phyloP scores from a whole-genome alignment of 1,140 invertebrate species.

The Octopus sinensis region DNA sequence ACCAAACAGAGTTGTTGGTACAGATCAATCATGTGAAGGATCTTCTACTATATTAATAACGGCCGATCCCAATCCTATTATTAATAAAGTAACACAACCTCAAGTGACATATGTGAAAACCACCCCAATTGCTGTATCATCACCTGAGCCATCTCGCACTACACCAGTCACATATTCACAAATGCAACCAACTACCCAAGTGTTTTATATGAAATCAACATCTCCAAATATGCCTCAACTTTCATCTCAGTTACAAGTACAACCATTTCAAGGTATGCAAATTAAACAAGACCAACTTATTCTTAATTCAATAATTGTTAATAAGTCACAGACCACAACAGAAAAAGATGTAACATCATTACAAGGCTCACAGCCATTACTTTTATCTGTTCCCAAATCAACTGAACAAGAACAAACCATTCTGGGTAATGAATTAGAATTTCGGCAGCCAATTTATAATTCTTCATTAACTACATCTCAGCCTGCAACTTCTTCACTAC shows the following conservation, averaged over 20 bases:
- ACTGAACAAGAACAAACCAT: neutral
- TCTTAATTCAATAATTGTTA: neutral
- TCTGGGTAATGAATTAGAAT: neutral
- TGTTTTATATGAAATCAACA: conserved; percentile 1
- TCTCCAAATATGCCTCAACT: neutral
- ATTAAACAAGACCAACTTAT: conserved; percentile 10
- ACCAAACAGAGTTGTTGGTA: neutral
- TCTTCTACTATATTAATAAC: neutral
- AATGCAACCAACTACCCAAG: neutral
- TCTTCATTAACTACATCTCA: neutral
- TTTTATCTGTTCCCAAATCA: neutral
- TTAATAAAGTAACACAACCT: neutral
- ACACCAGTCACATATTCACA: no score
- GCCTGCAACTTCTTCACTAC: neutral
- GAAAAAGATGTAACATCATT: neutral
- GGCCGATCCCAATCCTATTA: neutral
- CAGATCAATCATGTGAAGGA: neutral
- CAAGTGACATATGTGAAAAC: neutral
- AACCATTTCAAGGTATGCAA: neutral
- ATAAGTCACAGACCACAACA: neutral
- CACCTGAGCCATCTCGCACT: no score
- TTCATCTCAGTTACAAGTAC: neutral
- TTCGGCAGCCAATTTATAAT: neutral
- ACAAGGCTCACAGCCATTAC: neutral
- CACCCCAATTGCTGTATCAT: neutral